Percentiles rank a stretch among this genome's conserved stretches.
Evolutionary conservation across 2,113 vertebrate genomes (phyloP).

Genomic region (Psettodes erumei): DNA sequence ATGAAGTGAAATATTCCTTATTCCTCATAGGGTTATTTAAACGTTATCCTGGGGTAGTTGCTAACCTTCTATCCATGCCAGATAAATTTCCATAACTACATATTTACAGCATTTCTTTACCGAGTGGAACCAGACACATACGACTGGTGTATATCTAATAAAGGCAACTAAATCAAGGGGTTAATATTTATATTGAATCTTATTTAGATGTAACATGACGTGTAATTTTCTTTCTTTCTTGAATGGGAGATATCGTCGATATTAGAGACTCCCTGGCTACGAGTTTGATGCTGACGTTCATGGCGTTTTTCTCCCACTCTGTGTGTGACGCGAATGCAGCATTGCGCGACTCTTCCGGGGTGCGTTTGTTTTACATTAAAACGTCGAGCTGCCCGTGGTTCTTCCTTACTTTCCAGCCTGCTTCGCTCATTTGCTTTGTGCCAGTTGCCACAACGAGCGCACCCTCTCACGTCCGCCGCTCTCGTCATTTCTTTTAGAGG

Average conservation of each 20-base stretch:
- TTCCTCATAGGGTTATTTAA: neutral
- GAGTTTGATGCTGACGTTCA: neutral
- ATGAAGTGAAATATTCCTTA: neutral
- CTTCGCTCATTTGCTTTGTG: constrained; percentile 5
- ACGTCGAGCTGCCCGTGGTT: accelerated
- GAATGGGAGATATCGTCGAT: neutral
- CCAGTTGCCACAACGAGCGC: accelerated
- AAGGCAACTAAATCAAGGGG: neutral
- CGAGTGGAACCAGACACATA: neutral
- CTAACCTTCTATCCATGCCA: neutral
- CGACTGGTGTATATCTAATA: neutral
- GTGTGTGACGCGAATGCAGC: neutral
- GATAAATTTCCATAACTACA: neutral
- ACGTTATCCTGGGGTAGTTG: neutral
- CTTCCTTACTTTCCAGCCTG: accelerated
- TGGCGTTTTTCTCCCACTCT: too few species aligned
- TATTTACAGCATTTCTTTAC: neutral
- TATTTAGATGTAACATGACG: neutral
- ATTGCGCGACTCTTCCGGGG: neutral
- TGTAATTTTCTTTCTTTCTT: neutral
- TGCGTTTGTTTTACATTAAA: neutral
- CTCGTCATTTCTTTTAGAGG: constrained; percentile 31
- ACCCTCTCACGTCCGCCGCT: neutral
- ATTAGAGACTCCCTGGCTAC: neutral
- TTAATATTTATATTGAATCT: neutral